Percentiles rank a stretch among this genome's conserved stretches.
phyloP scores from a whole-genome alignment of 2,888 invertebrate species.

The Chloromyia formosa region DNA sequence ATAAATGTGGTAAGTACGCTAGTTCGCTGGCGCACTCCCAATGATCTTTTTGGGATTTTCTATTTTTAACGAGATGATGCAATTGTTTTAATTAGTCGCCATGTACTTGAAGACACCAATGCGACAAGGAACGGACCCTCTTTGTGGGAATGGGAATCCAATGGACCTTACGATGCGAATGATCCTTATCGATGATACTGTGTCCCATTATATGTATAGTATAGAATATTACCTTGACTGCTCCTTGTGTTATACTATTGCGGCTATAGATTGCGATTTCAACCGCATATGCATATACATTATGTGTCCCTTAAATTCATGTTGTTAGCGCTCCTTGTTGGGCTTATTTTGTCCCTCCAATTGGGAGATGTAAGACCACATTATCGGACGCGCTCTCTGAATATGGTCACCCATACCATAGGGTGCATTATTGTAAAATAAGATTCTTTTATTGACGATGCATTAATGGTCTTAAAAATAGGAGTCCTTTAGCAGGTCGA shows the following conservation, averaged over 20 bases:
- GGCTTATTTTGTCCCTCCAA: too few relatives aligned
- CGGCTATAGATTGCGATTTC: too few relatives aligned
- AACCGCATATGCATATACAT: too few relatives aligned
- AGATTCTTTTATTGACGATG: slow-evolving; percentile 34
- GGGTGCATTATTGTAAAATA: slow-evolving; percentile 21
- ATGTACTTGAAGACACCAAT: slow-evolving; percentile 6
- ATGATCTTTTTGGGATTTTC: neutral
- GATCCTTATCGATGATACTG: slow-evolving; percentile 4
- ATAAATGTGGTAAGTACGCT: too few relatives aligned
- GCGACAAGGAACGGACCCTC: neutral
- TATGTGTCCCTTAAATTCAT: too few relatives aligned
- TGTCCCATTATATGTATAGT: neutral
- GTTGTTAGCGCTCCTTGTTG: too few relatives aligned
- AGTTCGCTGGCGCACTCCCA: too few relatives aligned
- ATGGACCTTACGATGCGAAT: neutral
- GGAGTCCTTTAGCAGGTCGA: neutral
- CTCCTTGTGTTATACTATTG: too few relatives aligned
- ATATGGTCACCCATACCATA: neutral
- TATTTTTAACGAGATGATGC: slow-evolving; percentile 7
- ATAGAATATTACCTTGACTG: too few relatives aligned
- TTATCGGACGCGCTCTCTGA: neutral
- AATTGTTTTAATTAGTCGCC: slow-evolving; percentile 31
- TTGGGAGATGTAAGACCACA: too few relatives aligned
- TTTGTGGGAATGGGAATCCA: too few relatives aligned
- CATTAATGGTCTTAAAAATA: slow-evolving; percentile 25